Evolutionary conservation across 2,797 vertebrate genomes (phyloP), one percentile per base, ranked within the genome.

Genomic region (Hippopotamyrus pictus): DNA sequence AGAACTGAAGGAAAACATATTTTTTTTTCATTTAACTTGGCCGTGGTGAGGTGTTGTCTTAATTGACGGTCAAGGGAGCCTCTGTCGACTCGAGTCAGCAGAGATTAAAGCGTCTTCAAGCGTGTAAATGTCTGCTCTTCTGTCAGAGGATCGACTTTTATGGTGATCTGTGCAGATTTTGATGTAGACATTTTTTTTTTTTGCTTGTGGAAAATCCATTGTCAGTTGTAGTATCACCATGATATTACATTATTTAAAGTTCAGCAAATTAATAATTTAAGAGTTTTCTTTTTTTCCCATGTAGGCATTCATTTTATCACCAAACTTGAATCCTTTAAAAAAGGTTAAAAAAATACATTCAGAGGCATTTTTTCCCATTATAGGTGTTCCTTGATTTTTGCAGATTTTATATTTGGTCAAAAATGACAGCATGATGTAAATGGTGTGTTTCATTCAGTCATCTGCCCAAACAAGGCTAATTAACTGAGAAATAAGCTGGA

Each of bases 31-130:
- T 33, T 14, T 33, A 33, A 69, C 59, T 33, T 54, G n/a, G 37
- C 69, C 76, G 51, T 90, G 88, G 90, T 89, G 83, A 88, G 86
- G 69, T 91, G 82, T 90, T 88, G 89, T 84, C 50, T 89, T 90
- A 90, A 91, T 91, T 90, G 91, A 83, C 2, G 46, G 5, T n/a
- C 87, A 90, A 88, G 57, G 87, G 54, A 73, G 12, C n/a, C 82
- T 83, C 88, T 89, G 88, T 90, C 86, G 76, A 83, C 76, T 79
- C 8, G 12, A 88, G 88, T 44, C 37, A n/a, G 76, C 51, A 85
- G 88, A 29, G 87, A 57, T 46, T 50, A 84, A 84, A 84, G 41
- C 7, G 0, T 50, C 46, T 11, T 46, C 82, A 22, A 84, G 8
- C 41, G n/a, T 50, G 46, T 50, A 50, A 84, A 84, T 50, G 41